Base-by-base conservation (phyloP, 2,797 vertebrate species). In the Acridotheres tristis region DNA sequence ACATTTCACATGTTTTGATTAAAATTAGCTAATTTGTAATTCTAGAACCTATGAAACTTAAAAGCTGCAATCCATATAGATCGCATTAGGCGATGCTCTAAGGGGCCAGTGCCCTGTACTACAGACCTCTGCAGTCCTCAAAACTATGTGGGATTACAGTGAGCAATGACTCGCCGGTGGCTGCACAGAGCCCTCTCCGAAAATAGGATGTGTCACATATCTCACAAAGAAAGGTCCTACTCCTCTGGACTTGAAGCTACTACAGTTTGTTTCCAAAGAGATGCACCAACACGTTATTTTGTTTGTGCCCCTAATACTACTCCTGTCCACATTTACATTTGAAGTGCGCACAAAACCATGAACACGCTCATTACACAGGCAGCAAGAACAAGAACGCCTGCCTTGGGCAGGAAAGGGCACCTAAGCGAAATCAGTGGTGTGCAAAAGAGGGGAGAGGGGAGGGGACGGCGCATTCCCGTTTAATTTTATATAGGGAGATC, bases 1-100 rank as follows among this genome's bases (percentile, higher is more conserved):
- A 98, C 97, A 97, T 99, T 99, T 99, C 99, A 98, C 98, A 97
- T 99, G 99, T 99, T 99, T 99, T 99, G 99, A 99, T 99, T 99
- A 99, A 99, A 99, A 99, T 99, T 99, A 99, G 99, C 99, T 99
- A 99, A 99, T 98, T 99, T 99, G 99, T 99, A 99, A 99, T 98
- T 96, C 98, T 98, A 99, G 98, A 99, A 99, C 98, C 98, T 98
- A 98, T 98, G 98, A 98, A 99, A 99, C 98, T 98, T 98, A 98
- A 98, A 98, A 98, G 98, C 98, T 98, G 98, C 98, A 98, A 98
- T 98, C 98, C 98, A 98, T 98, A 98, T 97, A 98, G 98, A 98
- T 98, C 96, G 75, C 97, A 98, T 98, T 98, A 98, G 98, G 95
- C 83, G 90, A 97, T 81, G 89, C 96, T 97, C 96, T 93, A 94